These are phyloP conservation scores for Forbesichthys papilliferus DNA, from an alignment of 2,113 vertebrate species.

Conservation along the genomic window DNA sequence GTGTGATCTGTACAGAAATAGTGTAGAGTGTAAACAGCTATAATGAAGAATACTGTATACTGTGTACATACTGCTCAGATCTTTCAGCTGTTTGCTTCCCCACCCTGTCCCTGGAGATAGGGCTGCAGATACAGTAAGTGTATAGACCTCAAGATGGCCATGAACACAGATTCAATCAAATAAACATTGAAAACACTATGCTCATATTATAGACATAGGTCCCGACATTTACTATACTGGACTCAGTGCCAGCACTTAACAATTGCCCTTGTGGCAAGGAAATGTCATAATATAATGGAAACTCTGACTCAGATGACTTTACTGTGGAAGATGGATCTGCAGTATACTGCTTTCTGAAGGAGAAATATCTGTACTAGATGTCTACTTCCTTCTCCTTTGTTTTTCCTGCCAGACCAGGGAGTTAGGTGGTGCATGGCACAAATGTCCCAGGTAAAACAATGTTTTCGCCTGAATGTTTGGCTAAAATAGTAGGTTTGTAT, in stretches of 20 bases:
- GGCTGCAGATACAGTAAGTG: conserved; percentile 13
- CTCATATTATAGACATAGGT: conserved; percentile 12
- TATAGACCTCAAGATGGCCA: background rate
- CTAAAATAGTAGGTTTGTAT: too few relatives aligned
- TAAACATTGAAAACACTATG: conserved; percentile 19
- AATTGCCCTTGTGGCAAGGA: background rate
- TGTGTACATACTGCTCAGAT: too few relatives aligned
- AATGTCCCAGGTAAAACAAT: conserved; percentile 20
- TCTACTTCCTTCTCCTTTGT: conserved; percentile 22
- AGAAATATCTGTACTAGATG: too few relatives aligned
- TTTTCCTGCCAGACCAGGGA: conserved; percentile 39
- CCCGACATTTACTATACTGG: background rate
- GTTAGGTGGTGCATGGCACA: conserved; percentile 19
- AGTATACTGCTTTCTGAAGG: too few relatives aligned
- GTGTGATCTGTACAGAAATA: background rate
- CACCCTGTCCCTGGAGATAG: conserved; percentile 26
- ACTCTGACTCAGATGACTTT: too few relatives aligned
- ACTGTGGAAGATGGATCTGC: too few relatives aligned
- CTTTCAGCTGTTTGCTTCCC: conserved; percentile 27
- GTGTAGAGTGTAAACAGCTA: background rate
- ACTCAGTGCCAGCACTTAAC: background rate
- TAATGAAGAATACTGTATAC: too few relatives aligned
- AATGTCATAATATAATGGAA: too few relatives aligned
- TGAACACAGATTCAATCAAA: conserved; percentile 20
- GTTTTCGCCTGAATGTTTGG: conserved; percentile 28